These are phyloP conservation scores for Bemisia tabaci DNA, from an alignment of 1,140 invertebrate species.

Conservation along the genomic window DNA sequence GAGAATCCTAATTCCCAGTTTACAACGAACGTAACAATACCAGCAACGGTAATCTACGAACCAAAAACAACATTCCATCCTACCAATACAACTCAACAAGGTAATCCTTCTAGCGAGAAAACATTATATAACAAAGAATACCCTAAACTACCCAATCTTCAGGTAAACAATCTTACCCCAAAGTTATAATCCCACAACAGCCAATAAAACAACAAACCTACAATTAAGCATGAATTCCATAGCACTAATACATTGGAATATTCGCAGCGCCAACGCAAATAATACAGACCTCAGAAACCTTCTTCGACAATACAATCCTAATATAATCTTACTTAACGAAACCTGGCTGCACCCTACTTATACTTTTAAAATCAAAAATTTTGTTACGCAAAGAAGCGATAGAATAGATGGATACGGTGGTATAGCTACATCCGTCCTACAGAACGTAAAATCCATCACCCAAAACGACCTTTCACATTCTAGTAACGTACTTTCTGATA, in stretches of 20 bases:
- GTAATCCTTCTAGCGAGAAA: no score
- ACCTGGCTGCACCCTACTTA: not conserved
- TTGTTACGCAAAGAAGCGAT: not conserved
- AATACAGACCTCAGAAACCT: not conserved
- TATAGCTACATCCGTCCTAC: not conserved
- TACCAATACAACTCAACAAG: no score
- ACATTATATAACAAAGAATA: not conserved
- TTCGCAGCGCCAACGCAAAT: not conserved
- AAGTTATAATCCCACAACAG: no score
- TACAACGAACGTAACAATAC: no score
- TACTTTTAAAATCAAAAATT: not conserved
- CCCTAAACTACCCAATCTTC: no score
- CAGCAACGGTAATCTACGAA: no score
- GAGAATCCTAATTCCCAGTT: no score
- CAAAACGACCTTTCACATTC: not conserved
- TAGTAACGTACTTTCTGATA: not conserved
- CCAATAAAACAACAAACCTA: not conserved
- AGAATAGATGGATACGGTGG: not conserved
- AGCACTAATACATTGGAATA: not conserved
- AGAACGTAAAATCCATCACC: not conserved
- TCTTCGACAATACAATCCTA: not conserved
- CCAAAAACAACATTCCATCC: no score
- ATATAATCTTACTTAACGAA: not conserved
- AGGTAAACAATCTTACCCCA: no score
- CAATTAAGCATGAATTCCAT: not conserved